Evolutionary conservation across 2,113 vertebrate species (phyloP), one percentile per base, ranked within the genome.

Genomic region (Electrona antarctica): DNA sequence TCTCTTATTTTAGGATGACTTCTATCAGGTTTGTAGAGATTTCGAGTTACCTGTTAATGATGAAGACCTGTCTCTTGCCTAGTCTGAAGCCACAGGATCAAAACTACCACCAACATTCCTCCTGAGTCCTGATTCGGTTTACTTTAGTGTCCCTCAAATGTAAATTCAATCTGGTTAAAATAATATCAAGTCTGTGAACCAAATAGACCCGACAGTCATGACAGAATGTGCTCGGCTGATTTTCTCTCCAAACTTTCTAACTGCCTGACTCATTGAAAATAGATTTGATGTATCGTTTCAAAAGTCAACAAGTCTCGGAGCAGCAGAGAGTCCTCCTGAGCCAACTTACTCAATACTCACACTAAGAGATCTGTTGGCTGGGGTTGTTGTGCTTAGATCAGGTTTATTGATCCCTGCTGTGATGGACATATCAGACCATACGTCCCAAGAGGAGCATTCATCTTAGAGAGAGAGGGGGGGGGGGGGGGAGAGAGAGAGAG

Each of bases 361-460:
- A 71, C 49, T 41, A 41, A 41, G 63, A 73, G 45, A 21, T 58
- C 14, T 41, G 14, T 55, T 64, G 68, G 67, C 15, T 41, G 33
- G 33, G 33, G 3, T 41, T 56, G 60, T n/a, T 74, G 54, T 64
- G 61, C 63, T 69, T 79, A 83, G 59, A 48, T 71, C 60, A 67
- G 55, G 69, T 11, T 0, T 77, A 90, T 89, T 81, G 92, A 92
- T 88, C 77, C 57, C 71, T 54, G 13, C 29, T 69, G 66, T 83
- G 86, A 91, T 70, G 12, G 90, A 90, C 85, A 77, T 78, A 62
- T 67, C 64, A 50, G 70, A 75, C 48, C 52, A 54, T 76, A 11
- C 67, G 58, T 78, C 87, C 74, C 79, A 21, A 8, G 79, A 73
- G 82, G 28, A 63, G 28, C 50, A 33, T 79, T 71, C 50, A 52